Percentiles rank a stretch among this genome's conserved stretches.
These are phyloP conservation scores for Carollia perspicillata DNA, from an alignment of 2,113 vertebrate species.

Conservation along the genomic window DNA sequence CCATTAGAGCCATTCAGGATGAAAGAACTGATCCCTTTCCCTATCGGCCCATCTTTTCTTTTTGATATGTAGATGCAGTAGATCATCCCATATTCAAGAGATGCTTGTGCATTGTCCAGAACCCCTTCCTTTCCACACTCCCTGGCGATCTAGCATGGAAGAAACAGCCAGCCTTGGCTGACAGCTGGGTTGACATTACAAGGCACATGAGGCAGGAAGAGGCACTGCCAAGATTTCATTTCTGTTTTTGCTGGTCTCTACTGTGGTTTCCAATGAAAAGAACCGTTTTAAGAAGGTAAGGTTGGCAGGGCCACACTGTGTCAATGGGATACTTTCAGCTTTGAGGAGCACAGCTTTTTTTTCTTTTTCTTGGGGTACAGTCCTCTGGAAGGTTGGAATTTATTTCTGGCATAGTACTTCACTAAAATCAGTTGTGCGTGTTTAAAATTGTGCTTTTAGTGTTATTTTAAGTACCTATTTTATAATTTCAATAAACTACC, in stretches of 20 bases:
- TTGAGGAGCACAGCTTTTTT: neutral
- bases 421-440: neutral
- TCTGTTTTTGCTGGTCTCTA: constrained; percentile 61
- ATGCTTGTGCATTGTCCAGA: constrained; percentile 35
- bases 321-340: constrained; percentile 50
- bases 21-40: neutral
- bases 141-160: neutral
- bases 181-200: constrained; percentile 44
- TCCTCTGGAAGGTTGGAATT: constrained; percentile 47
- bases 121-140: constrained; percentile 46
- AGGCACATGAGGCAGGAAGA: constrained; percentile 50
- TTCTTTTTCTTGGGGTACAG: constrained; percentile 29
- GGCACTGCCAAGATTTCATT: constrained; percentile 49
- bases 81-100: neutral
- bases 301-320: neutral
- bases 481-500: constrained; percentile 54
- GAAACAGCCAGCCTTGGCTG: constrained; percentile 44
- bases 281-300: constrained; percentile 52
- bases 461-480: constrained; percentile 56
- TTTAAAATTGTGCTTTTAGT: constrained; percentile 54
- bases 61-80: constrained; percentile 12
- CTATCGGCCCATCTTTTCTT: neutral
- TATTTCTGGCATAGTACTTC: neutral
- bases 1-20: neutral
- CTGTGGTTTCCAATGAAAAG: constrained; percentile 54